Evolutionary conservation across 2,113 vertebrate genomes (phyloP).

Genomic region (Lepidothrix coronata): DNA sequence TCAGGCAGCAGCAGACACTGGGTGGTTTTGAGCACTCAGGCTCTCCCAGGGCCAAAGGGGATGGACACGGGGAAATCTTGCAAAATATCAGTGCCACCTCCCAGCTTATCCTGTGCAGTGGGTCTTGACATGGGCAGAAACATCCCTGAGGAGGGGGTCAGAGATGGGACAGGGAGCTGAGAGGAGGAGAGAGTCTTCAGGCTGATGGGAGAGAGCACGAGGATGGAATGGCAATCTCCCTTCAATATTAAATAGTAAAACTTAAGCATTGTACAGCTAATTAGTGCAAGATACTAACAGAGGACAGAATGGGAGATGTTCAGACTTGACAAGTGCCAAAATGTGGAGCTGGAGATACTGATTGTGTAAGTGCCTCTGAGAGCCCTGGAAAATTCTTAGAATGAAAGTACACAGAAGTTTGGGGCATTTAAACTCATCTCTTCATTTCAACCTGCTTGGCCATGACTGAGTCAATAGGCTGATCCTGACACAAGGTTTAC

Average conservation of each 20-base stretch:
- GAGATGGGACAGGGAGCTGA: neutral
- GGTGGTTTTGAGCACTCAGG: neutral
- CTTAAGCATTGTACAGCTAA: neutral
- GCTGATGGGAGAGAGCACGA: neutral
- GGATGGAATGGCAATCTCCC: neutral
- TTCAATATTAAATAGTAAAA: neutral
- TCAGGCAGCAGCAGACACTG: neutral
- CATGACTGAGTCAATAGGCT: neutral
- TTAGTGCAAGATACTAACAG: neutral
- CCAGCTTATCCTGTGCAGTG: neutral
- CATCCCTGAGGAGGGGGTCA: neutral
- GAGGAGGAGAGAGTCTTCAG: neutral
- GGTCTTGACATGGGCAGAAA: neutral
- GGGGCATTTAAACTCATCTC: neutral
- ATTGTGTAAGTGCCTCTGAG: neutral
- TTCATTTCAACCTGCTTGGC: neutral
- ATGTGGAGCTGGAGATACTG: neutral
- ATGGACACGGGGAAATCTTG: neutral
- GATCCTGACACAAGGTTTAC: neutral
- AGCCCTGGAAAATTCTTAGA: neutral
- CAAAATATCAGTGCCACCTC: neutral
- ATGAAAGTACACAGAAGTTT: neutral
- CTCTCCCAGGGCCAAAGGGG: neutral
- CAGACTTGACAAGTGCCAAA: neutral
- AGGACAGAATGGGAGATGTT: neutral